phyloP scores from a whole-genome alignment of 2,797 vertebrate species.

The Arremon aurantiirostris region DNA sequence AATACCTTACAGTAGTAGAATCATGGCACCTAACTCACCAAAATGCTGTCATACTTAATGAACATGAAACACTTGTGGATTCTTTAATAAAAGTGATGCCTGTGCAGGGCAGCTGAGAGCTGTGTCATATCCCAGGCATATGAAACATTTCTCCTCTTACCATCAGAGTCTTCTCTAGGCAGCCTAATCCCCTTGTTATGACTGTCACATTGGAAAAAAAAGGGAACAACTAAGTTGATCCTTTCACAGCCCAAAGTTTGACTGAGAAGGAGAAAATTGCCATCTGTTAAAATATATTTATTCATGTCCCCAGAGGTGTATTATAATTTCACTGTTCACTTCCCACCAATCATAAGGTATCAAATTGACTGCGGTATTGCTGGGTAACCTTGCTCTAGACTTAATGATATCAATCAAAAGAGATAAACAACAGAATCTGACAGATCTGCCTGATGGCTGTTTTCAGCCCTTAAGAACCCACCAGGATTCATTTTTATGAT shows the following conservation, averaged over 20 bases:
- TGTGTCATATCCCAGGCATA: background rate
- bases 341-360: constrained; percentile 60
- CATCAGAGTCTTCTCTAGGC: background rate
- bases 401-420: constrained; percentile 51
- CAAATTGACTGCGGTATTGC: constrained; percentile 41
- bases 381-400: constrained; percentile 59
- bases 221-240: background rate
- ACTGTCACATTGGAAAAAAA: background rate
- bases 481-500: constrained; percentile 31
- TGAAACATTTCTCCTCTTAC: background rate
- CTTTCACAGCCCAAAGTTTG: constrained; percentile 1
- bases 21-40: background rate
- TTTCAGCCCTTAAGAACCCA: constrained; percentile 13
- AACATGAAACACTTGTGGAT: background rate
- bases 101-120: background rate
- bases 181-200: constrained; percentile 3
- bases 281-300: background rate
- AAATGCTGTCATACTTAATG: background rate
- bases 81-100: background rate
- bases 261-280: background rate
- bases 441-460: constrained; percentile 5
- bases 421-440: constrained; percentile 45
- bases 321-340: constrained; percentile 62
- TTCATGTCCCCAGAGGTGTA: constrained; percentile 41
- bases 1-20: background rate